Conservation (phyloP, 1,140 invertebrate species). For the Papilio xuthus region DNA sequence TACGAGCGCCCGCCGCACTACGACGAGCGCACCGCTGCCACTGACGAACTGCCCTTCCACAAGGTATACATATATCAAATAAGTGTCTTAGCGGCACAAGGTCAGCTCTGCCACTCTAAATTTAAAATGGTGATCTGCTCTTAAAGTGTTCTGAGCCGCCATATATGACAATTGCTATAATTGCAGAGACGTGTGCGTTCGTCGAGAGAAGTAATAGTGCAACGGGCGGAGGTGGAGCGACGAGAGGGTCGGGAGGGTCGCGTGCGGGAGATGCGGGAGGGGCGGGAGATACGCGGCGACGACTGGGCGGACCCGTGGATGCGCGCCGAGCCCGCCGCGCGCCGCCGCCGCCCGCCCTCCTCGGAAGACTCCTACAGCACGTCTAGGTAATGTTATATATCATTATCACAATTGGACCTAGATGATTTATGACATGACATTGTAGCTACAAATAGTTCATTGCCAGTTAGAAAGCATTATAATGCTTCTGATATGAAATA, state of each 20-base stretch:
- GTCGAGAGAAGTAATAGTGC: conserved; percentile 90
- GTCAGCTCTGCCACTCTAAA: too few species aligned
- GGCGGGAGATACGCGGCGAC: conserved; percentile 88
- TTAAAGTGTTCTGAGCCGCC: too few species aligned
- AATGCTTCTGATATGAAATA: not conserved
- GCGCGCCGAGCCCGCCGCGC: conserved; percentile 79
- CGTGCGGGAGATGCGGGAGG: conserved; percentile 63
- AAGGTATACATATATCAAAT: too few species aligned
- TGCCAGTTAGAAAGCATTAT: not conserved
- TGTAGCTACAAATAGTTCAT: not conserved
- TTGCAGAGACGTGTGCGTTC: conserved; percentile 83
- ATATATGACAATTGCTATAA: conserved; percentile 21
- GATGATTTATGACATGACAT: not conserved
- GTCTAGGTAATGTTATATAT: conserved; percentile 82
- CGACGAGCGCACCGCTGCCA: conserved; percentile 58
- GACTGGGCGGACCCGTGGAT: conserved; percentile 98
- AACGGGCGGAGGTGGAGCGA: conserved; percentile 83
- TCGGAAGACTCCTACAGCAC: conserved; percentile 90
- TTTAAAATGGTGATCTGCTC: too few species aligned
- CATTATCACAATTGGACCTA: not conserved
- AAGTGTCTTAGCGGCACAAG: too few species aligned
- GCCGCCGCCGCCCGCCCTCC: conserved; percentile 84
- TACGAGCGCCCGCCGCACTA: conserved; percentile 67
- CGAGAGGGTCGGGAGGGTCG: conserved; percentile 58
- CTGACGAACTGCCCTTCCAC: conserved; percentile 66